These are phyloP conservation scores for Dermolepida albohirtum DNA, from an alignment of 2,888 invertebrate species.

Conservation along the genomic window DNA sequence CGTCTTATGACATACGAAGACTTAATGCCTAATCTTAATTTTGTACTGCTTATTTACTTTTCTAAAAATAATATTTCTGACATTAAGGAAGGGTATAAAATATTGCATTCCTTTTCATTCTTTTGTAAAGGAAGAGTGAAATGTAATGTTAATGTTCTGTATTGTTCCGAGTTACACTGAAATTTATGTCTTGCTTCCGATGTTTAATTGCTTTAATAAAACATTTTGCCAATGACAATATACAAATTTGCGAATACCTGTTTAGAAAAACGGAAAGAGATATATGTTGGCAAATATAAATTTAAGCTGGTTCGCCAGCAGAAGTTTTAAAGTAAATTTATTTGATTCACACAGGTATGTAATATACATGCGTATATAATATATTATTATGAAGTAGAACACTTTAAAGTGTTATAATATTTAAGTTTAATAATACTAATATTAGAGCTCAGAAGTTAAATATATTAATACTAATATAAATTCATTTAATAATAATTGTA, in stretches of 20 bases:
- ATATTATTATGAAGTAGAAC: too few species aligned
- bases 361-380: too few species aligned
- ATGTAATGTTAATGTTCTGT: conserved; percentile 7
- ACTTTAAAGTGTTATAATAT: too few species aligned
- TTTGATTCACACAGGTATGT: too few species aligned
- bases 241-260: not conserved
- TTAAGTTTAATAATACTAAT: too few species aligned
- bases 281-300: not conserved
- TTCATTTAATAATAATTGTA: too few species aligned
- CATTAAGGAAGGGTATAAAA: not conserved
- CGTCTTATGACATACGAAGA: too few species aligned
- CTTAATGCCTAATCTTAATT: not conserved
- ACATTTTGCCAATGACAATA: not conserved
- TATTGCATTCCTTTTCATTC: conserved; percentile 14
- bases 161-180: not conserved
- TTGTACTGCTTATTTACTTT: not conserved
- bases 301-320: too few species aligned
- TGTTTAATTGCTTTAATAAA: conserved; percentile 17
- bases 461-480: too few species aligned
- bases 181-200: conserved; percentile 17
- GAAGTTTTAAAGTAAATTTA: too few species aligned
- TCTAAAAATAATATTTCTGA: conserved; percentile 4
- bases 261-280: not conserved
- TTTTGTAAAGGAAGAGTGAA: too few species aligned
- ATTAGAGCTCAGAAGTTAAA: too few species aligned